Evolutionary conservation across 2,113 vertebrate genomes (phyloP).

Genomic region (Campylomormyrus tamandua): DNA sequence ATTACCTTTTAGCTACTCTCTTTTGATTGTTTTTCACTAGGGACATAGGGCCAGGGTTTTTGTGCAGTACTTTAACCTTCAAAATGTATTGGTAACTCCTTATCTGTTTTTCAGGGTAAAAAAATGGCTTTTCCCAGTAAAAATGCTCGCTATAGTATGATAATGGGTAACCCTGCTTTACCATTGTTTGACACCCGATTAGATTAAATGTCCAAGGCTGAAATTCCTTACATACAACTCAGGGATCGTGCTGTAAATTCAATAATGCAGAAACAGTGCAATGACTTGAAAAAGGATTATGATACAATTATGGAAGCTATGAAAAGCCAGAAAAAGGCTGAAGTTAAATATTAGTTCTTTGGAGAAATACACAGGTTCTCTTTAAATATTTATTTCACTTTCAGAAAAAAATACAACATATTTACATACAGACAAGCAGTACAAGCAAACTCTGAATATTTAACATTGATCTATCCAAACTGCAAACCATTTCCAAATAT

Average conservation of each 20-base stretch:
- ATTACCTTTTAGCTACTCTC: neutral
- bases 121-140: neutral
- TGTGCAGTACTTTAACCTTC: neutral
- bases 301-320: neutral
- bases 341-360: neutral
- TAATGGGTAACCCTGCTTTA: neutral
- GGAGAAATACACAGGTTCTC: neutral
- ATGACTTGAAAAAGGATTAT: neutral
- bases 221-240: neutral
- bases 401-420: conserved; percentile 31
- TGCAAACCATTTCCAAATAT: neutral
- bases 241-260: neutral
- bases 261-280: neutral
- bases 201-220: neutral
- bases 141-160: neutral
- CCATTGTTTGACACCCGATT: neutral
- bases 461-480: neutral
- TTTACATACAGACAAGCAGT: conserved; percentile 52
- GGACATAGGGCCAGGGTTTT: neutral
- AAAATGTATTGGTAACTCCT: neutral
- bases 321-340: neutral
- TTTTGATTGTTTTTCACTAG: neutral
- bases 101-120: neutral
- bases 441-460: neutral
- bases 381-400: conserved; percentile 19